These are phyloP conservation scores for Orthosia gracilis DNA, from an alignment of 2,888 invertebrate genomes.

Conservation along the genomic window DNA sequence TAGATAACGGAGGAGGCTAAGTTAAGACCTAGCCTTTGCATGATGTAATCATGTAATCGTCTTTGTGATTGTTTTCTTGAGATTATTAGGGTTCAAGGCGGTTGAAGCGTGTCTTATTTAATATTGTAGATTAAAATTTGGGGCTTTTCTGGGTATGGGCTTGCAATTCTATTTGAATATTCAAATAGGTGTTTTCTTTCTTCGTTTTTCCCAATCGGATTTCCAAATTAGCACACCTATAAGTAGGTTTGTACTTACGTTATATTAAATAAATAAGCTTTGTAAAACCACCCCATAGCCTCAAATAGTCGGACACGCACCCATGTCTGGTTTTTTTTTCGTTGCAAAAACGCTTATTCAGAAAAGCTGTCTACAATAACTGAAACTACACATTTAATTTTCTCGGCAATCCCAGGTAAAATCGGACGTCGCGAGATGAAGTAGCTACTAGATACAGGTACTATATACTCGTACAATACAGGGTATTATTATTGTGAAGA, in stretches of 20 bases:
- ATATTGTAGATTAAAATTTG: too few relatives aligned
- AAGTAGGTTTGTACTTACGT: too few relatives aligned
- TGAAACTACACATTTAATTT: slow-evolving; percentile 4
- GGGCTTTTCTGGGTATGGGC: too few relatives aligned
- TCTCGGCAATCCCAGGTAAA: neutral
- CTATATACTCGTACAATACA: too few relatives aligned
- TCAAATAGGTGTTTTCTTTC: too few relatives aligned
- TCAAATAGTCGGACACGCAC: too few relatives aligned
- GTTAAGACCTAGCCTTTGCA: slow-evolving; percentile 40
- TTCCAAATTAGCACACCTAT: neutral
- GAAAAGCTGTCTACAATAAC: neutral
- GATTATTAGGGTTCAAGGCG: neutral
- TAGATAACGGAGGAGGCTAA: slow-evolving; percentile 53
- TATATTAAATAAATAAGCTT: neutral
- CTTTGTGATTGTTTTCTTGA: slow-evolving; percentile 15
- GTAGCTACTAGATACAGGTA: neutral
- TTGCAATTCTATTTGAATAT: too few relatives aligned
- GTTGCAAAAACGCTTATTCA: neutral
- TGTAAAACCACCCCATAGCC: neutral
- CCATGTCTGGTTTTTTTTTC: too few relatives aligned
- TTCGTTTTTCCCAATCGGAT: neutral
- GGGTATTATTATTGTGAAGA: too few relatives aligned
- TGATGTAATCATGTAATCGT: slow-evolving; percentile 37
- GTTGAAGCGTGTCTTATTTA: neutral
- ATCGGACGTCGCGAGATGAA: slow-evolving; percentile 6